These are phyloP conservation scores for zebrafish (Danio rerio) DNA, from an alignment of 2,113 vertebrate genomes.

Conservation along the genomic window GRCz12tu NC_133197.1:36498001-36498500, in stretches of 20 bases:
- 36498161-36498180: slow-evolving; percentile 13
- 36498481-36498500: neutral
- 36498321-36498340: neutral
- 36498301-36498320: slow-evolving; percentile 21
- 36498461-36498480: neutral
- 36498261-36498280: neutral
- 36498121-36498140: slow-evolving; percentile 48
- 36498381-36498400: slow-evolving; percentile 1
- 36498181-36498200: slow-evolving; percentile 45
- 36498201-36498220: neutral
- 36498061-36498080: neutral
- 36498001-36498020: neutral
- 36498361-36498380: slow-evolving; percentile 38
- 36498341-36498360: slow-evolving; percentile 25
- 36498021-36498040: neutral
- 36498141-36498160: neutral
- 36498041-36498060: neutral
- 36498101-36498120: slow-evolving; percentile 51
- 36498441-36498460: neutral
- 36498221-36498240: slow-evolving; percentile 9
- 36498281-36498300: slow-evolving; percentile 41
- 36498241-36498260: neutral
- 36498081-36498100: neutral
- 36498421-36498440: neutral
- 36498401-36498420: neutral